Percentiles rank a stretch among this genome's conserved stretches.
phyloP scores from a whole-genome alignment of 2,888 invertebrate species.

The Taphrorychus bicolor region DNA sequence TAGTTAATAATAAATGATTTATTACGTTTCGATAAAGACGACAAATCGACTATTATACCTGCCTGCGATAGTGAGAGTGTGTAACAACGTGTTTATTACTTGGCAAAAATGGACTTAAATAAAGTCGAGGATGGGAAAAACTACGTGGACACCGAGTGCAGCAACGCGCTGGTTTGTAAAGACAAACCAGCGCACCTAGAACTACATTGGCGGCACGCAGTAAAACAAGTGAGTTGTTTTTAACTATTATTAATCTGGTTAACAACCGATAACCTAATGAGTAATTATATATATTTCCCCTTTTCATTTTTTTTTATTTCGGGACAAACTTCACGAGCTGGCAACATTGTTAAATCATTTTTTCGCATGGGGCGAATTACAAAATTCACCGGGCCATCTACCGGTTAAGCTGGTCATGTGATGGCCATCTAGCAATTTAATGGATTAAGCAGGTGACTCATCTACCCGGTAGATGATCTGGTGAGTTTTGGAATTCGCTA shows the following conservation, averaged over 20 bases:
- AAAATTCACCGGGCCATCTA: too few relatives aligned
- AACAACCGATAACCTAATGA: neutral
- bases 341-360: too few relatives aligned
- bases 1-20: neutral
- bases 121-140: neutral
- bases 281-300: too few relatives aligned
- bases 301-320: too few relatives aligned
- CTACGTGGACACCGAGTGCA: neutral
- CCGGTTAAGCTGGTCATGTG: too few relatives aligned
- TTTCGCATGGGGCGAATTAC: too few relatives aligned
- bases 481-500: too few relatives aligned
- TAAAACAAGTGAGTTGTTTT: slow-evolving; percentile 25
- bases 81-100: neutral
- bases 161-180: slow-evolving; percentile 8
- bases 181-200: slow-evolving; percentile 4
- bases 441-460: too few relatives aligned
- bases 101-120: slow-evolving; percentile 11
- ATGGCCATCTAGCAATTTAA: too few relatives aligned
- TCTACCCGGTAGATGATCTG: too few relatives aligned
- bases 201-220: slow-evolving; percentile 21
- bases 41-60: neutral
- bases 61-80: neutral
- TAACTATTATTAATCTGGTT: neutral
- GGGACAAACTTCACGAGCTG: too few relatives aligned
- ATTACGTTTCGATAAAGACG: neutral